Percentiles rank a stretch among this genome's conserved stretches.
Conservation (phyloP, 2,113 vertebrate genomes). For the Sorex fumeus region DNA sequence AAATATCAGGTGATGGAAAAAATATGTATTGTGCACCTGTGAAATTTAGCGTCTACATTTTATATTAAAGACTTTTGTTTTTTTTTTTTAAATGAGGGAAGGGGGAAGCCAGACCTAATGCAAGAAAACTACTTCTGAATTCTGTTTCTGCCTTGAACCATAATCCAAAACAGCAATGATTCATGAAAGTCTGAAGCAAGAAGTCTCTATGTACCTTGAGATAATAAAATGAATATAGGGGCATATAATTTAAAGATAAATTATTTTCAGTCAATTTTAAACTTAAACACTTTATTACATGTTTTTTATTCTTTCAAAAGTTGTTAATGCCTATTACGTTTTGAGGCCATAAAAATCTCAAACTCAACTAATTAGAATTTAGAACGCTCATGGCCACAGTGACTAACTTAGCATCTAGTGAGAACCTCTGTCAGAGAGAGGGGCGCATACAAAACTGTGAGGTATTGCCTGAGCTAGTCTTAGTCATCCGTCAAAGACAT, state of each 20-base stretch:
- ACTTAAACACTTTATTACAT: neutral
- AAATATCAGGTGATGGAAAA: neutral
- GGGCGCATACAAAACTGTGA: neutral
- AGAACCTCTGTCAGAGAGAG: neutral
- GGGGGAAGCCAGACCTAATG: neutral
- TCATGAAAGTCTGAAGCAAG: neutral
- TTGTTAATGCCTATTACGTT: neutral
- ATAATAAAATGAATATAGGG: neutral
- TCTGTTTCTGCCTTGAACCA: neutral
- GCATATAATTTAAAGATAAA: neutral
- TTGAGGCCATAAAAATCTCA: neutral
- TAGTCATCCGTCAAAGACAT: neutral
- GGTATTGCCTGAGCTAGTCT: neutral
- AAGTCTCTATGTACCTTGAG: neutral
- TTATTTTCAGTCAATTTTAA: conserved; percentile 17
- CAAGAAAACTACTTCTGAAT: neutral
- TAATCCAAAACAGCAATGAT: neutral
- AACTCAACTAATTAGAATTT: neutral
- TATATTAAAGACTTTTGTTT: neutral
- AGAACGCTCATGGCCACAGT: neutral
- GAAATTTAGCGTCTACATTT: conserved; percentile 19
- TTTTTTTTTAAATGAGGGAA: neutral
- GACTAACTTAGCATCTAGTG: neutral
- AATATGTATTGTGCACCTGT: conserved; percentile 22
- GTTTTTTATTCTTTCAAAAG: neutral